Evolutionary conservation across 1,140 invertebrate species (phyloP).

Genomic region (Latrodectus geometricus): DNA sequence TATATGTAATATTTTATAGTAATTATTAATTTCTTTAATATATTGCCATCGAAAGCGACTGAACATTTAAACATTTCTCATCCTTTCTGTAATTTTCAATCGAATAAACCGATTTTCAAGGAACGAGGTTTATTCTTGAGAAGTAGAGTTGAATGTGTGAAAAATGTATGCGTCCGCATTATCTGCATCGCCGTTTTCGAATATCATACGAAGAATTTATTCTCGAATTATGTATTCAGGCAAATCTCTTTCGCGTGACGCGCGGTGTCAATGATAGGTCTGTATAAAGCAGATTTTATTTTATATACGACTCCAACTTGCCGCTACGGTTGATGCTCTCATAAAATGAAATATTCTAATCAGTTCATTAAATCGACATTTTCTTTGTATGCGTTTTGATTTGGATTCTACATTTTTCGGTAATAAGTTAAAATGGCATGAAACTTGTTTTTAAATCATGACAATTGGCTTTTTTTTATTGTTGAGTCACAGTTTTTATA

Average conservation of each 20-base stretch:
- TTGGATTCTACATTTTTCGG: too few relatives aligned
- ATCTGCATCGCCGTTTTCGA: background rate
- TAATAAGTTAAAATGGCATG: too few relatives aligned
- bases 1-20: too few relatives aligned
- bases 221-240: constrained; percentile 22
- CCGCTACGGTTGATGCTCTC: background rate
- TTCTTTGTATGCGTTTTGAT: too few relatives aligned
- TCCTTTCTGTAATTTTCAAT: too few relatives aligned
- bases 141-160: background rate
- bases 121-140: background rate
- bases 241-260: background rate
- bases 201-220: constrained; percentile 15
- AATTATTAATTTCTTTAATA: too few relatives aligned
- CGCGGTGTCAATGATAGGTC: background rate
- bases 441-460: too few relatives aligned
- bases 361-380: too few relatives aligned
- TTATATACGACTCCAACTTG: background rate
- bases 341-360: background rate
- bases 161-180: background rate
- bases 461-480: too few relatives aligned
- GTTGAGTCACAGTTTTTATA: too few relatives aligned
- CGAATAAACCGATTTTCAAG: background rate
- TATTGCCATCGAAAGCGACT: too few relatives aligned
- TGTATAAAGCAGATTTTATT: background rate
- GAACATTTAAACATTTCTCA: too few relatives aligned